Base-by-base conservation (phyloP, 2,113 vertebrate genomes). In the Piaya cayana region DNA sequence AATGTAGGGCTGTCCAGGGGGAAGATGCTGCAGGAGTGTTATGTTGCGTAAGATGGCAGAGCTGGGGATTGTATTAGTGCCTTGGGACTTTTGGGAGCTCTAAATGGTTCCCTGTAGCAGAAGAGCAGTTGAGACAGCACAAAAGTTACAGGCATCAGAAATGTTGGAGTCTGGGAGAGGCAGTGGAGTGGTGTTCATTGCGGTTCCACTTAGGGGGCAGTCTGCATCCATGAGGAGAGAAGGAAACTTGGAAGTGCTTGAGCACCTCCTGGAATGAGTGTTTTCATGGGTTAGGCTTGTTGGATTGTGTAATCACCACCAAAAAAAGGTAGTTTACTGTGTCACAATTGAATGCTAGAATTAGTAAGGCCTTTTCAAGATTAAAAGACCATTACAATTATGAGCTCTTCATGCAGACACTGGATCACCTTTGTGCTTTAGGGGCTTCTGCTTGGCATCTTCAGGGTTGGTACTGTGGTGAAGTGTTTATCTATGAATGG, bases 61-160 rank as follows among this genome's bases (percentile, higher is more conserved):
- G 37, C 53, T 16, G 27, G 59, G 55, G 75, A 74, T 55, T 0
- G 0, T 80, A 8, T 63, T 37, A 32, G 34, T 64, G 63, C 89
- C 91, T 79, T 30, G 2, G 83, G 94, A 91, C 78, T 76, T 91
- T 80, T 45, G 63, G 32, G 76, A 88, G 55, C 67, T 87, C 42
- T 25, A 8, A 67, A 32, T 74, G 67, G 87, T 58, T 75, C 2
- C 2, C 79, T 90, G 67, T 67, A 87, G 82, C 3, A 6, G 85
- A 95, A 95, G 79, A 82, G 58, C 59, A 8, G 75, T 82, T 71
- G 63, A 65, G 70, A 47, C 42, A 55, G 82, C 75, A 74, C 17
- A 17, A 78, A 85, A 77, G 42, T 32, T 0, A 26, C 81, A 82
- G 77, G 56, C 55, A 58, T 39, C 67, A 89, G 91, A 58, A 86